These are phyloP conservation scores for Spea hammondii DNA, from an alignment of 2,797 vertebrate species.

Conservation along the genomic window DNA sequence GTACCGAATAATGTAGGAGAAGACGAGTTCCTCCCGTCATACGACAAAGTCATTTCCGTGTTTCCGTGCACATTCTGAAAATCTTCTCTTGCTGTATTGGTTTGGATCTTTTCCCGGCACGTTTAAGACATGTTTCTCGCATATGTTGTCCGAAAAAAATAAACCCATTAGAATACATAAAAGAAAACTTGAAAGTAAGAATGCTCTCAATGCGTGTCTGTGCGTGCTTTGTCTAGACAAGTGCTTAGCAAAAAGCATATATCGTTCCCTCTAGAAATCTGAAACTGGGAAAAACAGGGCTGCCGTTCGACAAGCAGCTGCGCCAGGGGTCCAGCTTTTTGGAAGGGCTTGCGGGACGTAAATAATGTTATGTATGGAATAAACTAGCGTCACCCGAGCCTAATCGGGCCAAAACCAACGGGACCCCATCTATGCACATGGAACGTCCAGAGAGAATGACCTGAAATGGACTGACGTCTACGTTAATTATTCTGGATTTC, in stretches of 20 bases:
- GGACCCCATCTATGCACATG: no score
- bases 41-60: no score
- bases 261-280: neutral
- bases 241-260: neutral
- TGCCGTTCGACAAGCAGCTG: neutral
- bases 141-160: neutral
- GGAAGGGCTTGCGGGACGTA: neutral
- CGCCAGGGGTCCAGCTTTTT: neutral
- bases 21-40: no score
- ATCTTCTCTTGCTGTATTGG: neutral
- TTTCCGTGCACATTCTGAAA: no score
- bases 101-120: neutral
- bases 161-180: slow-evolving; percentile 7
- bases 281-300: neutral
- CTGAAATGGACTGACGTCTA: no score
- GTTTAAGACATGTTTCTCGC: slow-evolving; percentile 2
- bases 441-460: no score
- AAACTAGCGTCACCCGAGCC: no score
- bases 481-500: no score
- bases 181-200: neutral
- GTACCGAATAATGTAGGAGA: no score
- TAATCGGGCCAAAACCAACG: no score
- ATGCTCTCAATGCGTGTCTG: neutral
- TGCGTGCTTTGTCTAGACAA: slow-evolving; percentile 9
- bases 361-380: no score